Evolutionary conservation across 2,888 invertebrate species (phyloP).

Genomic region (Microchrysa polita): DNA sequence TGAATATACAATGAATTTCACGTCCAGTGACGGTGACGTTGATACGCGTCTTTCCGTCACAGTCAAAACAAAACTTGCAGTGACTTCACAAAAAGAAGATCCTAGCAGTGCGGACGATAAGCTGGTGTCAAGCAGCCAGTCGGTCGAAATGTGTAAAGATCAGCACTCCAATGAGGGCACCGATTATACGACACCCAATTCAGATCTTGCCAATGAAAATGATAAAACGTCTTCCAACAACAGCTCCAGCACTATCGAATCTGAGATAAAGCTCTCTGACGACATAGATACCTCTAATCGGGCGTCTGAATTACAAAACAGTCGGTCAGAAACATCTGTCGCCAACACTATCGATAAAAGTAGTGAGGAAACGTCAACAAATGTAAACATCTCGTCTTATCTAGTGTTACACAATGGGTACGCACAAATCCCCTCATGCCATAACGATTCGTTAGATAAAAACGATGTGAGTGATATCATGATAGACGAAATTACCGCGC

Average conservation of each 20-base stretch:
- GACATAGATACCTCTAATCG: neutral
- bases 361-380: neutral
- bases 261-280: neutral
- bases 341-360: neutral
- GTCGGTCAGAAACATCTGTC: neutral
- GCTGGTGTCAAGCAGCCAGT: neutral
- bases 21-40: slow-evolving; percentile 7
- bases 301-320: neutral
- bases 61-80: neutral
- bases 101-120: neutral
- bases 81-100: neutral
- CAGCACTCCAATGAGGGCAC: neutral
- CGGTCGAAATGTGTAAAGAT: neutral
- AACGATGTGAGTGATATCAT: slow-evolving; percentile 17
- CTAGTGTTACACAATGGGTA: neutral
- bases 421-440: neutral
- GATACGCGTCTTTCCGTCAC: neutral
- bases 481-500: slow-evolving; percentile 57
- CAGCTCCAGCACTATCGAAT: neutral
- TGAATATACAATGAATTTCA: slow-evolving; percentile 42
- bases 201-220: neutral
- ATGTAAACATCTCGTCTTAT: neutral
- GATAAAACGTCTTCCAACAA: neutral
- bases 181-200: neutral
- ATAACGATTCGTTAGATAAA: neutral